Conservation (phyloP, 2,888 invertebrate genomes). For the Agrochola lychnidis region DNA sequence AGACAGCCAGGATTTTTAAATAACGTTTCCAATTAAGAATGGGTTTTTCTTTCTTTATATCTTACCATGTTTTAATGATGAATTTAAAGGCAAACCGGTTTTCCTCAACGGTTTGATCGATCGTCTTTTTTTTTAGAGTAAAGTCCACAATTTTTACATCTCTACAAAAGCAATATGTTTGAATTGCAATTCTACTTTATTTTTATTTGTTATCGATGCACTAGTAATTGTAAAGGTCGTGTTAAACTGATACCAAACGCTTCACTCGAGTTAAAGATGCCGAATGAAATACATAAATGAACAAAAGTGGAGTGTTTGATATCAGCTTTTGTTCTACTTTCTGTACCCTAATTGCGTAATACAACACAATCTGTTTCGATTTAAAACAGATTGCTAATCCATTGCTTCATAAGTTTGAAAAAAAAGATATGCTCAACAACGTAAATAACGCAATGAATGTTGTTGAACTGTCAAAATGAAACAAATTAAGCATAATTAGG, state of each 20-base stretch:
- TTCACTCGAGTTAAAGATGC: neutral
- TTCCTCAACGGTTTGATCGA: slow-evolving; percentile 10
- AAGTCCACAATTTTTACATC: slow-evolving; percentile 10
- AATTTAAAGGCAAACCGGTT: slow-evolving; percentile 12
- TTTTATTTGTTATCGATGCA: neutral
- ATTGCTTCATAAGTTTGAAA: too few species aligned
- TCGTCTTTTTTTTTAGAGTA: neutral
- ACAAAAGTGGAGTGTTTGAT: neutral
- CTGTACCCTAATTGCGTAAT: neutral
- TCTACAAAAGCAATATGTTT: slow-evolving; percentile 7
- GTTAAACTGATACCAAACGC: too few species aligned
- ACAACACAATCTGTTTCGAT: too few species aligned
- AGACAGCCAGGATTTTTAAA: too few species aligned
- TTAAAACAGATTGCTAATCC: too few species aligned
- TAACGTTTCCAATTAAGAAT: too few species aligned
- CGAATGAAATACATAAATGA: neutral
- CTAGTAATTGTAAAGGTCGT: too few species aligned
- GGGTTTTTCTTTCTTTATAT: neutral
- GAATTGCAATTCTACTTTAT: neutral
- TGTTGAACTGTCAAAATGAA: too few species aligned
- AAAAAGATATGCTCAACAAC: too few species aligned
- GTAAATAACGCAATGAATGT: too few species aligned
- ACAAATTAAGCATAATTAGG: too few species aligned
- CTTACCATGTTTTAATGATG: neutral
- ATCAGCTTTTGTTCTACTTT: neutral